Evolutionary conservation across 1,140 invertebrate species (phyloP).

Genomic region (Eriocheir sinensis): DNA sequence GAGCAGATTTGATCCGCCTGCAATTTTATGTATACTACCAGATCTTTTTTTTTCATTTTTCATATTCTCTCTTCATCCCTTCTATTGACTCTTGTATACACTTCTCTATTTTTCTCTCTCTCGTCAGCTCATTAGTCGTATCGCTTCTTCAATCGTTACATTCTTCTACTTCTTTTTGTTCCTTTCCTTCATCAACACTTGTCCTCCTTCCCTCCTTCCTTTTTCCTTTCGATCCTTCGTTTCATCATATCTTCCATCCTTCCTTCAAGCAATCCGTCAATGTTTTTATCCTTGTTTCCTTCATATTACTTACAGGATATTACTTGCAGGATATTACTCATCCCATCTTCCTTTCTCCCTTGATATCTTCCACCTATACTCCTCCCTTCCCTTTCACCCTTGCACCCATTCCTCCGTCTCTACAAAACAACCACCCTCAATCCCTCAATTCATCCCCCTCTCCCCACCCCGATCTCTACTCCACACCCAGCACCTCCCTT

Average conservation of each 20-base stretch:
- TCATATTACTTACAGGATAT: neutral
- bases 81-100: neutral
- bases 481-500: no score
- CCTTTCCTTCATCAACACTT: no score
- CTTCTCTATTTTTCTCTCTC: no score
- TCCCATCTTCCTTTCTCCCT: neutral
- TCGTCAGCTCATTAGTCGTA: no score
- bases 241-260: neutral
- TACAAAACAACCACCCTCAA: no score
- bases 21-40: neutral
- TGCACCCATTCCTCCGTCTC: neutral
- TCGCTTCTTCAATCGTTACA: neutral
- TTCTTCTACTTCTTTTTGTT: neutral
- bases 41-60: neutral
- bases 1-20: no score
- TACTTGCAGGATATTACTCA: no score
- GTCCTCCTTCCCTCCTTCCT: neutral
- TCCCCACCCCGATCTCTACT: no score
- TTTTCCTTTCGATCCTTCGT: neutral
- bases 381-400: neutral
- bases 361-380: neutral
- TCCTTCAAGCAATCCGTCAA: neutral
- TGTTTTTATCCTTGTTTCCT: neutral
- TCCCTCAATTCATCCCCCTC: no score
- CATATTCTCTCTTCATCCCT: neutral